Evolutionary conservation across 2,113 vertebrate species (phyloP).

Genomic region (Corythaeola cristata): DNA sequence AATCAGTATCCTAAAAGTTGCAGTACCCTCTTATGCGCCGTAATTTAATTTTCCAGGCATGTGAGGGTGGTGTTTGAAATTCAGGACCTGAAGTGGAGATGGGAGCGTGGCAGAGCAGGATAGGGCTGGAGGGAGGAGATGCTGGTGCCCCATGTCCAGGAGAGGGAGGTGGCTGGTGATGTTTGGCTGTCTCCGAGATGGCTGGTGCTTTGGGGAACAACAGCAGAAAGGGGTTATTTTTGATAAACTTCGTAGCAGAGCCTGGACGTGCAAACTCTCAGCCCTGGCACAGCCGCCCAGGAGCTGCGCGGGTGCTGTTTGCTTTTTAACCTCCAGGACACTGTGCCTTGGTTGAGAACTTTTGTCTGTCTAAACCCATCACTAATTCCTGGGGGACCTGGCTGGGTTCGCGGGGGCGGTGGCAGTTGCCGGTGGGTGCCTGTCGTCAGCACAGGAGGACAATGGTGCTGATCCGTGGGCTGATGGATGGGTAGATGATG

Average conservation of each 20-base stretch:
- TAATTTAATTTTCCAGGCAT: not conserved
- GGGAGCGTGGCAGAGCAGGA: not conserved
- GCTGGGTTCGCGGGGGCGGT: not conserved
- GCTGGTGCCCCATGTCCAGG: not conserved
- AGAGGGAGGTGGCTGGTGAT: not conserved
- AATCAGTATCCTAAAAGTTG: not conserved
- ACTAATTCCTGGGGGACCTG: not conserved
- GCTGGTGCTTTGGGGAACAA: not conserved
- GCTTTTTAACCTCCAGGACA: not conserved
- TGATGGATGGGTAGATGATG: not conserved
- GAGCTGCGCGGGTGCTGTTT: rapidly evolving
- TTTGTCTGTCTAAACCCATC: not conserved
- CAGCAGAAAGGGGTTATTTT: not conserved
- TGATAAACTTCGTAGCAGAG: not conserved
- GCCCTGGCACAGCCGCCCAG: not conserved
- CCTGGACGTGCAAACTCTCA: rapidly evolving
- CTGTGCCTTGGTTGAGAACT: not conserved
- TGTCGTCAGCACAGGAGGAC: not conserved
- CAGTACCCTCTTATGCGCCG: not conserved
- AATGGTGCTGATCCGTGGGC: not conserved
- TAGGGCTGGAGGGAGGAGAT: not conserved
- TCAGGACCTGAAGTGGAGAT: not conserved
- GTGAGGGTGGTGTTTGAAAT: rapidly evolving
- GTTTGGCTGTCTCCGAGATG: not conserved
- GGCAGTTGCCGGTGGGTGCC: not conserved